Conservation (phyloP, 2,113 vertebrate species). For the Dasyprocta punctata region DNA sequence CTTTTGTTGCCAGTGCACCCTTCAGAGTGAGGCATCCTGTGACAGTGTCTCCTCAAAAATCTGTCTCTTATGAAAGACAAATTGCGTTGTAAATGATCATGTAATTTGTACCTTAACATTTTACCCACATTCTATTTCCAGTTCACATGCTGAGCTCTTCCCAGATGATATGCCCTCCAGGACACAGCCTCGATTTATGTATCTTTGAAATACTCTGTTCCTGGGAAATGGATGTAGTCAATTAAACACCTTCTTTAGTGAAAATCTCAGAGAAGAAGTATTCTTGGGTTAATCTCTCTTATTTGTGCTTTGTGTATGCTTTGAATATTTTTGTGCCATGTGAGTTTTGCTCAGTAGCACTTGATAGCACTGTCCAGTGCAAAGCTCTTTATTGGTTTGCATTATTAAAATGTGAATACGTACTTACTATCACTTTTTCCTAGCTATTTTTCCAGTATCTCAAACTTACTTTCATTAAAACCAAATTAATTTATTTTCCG, state of each 20-base stretch:
- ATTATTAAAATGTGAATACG: background rate
- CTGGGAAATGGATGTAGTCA: background rate
- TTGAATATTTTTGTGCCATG: background rate
- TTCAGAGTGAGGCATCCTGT: background rate
- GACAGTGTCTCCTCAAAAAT: background rate
- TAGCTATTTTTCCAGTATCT: background rate
- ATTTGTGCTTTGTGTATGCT: background rate
- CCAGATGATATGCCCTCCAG: background rate
- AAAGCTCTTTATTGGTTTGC: background rate
- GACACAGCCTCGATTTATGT: background rate
- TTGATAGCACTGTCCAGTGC: background rate
- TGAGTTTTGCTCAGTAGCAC: background rate
- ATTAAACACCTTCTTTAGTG: constrained; percentile 11
- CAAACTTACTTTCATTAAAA: background rate
- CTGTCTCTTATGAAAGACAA: background rate
- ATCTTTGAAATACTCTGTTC: background rate
- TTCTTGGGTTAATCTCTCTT: background rate
- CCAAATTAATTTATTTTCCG: background rate
- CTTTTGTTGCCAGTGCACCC: background rate
- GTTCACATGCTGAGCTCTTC: background rate
- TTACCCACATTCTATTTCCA: background rate
- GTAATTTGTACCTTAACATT: background rate
- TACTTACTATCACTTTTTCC: background rate
- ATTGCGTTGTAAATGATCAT: background rate
- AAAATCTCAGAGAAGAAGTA: background rate